phyloP scores from a whole-genome alignment of 2,888 invertebrate genomes.

The Drosophila kambysellisi region DNA sequence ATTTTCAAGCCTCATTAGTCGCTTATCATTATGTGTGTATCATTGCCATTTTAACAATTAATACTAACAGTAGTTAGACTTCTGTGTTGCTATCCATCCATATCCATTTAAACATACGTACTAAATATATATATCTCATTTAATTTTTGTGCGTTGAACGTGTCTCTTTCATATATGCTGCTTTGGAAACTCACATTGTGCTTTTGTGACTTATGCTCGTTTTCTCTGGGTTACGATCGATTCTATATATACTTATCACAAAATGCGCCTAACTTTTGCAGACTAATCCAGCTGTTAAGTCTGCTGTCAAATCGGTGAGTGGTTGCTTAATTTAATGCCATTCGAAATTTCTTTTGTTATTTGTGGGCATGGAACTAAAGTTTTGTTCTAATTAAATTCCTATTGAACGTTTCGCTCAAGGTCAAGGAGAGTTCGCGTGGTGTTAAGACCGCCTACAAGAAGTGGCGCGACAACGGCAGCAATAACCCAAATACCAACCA shows the following conservation, averaged over 20 bases:
- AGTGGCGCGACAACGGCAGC: conserved; percentile 86
- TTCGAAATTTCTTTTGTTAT: neutral
- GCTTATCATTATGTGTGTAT: conserved; percentile 22
- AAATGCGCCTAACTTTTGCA: conserved; percentile 86
- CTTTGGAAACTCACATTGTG: conserved; percentile 71
- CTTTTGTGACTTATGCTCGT: conserved; percentile 62
- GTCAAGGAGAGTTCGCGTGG: conserved; percentile 91
- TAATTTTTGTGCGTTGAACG: conserved; percentile 43
- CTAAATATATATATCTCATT: conserved; percentile 39
- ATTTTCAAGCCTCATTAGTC: conserved; percentile 62
- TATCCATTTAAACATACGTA: conserved; percentile 2
- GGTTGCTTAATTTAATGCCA: conserved; percentile 52
- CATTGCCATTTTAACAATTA: conserved; percentile 59
- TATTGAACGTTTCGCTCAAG: conserved; percentile 82
- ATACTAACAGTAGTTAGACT: conserved; percentile 45
- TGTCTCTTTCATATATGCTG: conserved; percentile 66
- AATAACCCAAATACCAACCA: conserved; percentile 62
- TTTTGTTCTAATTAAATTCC: neutral
- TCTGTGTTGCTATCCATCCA: conserved; percentile 25
- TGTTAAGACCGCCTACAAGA: conserved; percentile 92
- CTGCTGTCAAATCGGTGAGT: conserved; percentile 97
- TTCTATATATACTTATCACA: conserved; percentile 36
- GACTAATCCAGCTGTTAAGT: conserved; percentile 97
- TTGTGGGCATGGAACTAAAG: conserved; percentile 5
- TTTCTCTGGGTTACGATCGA: conserved; percentile 35